Percentiles rank a stretch among this genome's conserved stretches.
Evolutionary conservation across 2,888 invertebrate species (phyloP).

Genomic region (Amorpha juglandis): DNA sequence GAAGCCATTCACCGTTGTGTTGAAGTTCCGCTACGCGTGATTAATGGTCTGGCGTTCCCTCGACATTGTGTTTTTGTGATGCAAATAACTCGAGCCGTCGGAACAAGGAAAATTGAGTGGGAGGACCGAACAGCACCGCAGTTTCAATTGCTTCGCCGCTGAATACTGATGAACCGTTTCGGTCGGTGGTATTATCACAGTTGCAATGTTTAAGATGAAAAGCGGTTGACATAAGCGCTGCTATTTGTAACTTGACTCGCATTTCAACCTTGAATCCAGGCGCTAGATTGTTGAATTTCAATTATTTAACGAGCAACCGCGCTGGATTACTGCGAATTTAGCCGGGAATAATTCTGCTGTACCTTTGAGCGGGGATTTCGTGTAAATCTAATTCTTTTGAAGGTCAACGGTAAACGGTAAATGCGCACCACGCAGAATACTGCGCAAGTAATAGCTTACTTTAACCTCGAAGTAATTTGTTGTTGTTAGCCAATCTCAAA

Average conservation of each 20-base stretch:
- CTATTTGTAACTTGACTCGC: constrained; percentile 44
- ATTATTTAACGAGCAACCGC: constrained; percentile 19
- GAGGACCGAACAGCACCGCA: constrained; percentile 78
- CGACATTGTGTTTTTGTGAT: constrained; percentile 84
- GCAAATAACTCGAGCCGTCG: constrained; percentile 83
- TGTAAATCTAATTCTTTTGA: constrained; percentile 15
- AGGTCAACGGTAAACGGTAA: not conserved
- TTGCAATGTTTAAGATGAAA: constrained; percentile 61
- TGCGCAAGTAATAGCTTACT: too few species aligned
- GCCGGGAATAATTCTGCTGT: not conserved
- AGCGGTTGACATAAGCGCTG: constrained; percentile 50
- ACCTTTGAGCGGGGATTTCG: constrained; percentile 10
- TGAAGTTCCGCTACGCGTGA: constrained; percentile 77
- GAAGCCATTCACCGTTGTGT: constrained; percentile 74
- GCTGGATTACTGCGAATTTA: constrained; percentile 8
- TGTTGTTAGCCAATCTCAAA: too few species aligned
- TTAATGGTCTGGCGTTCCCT: constrained; percentile 80
- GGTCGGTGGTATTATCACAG: constrained; percentile 69
- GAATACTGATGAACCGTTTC: constrained; percentile 81
- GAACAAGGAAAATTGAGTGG: constrained; percentile 82
- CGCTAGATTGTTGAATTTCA: constrained; percentile 23
- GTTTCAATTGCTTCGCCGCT: constrained; percentile 81
- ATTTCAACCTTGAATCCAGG: constrained; percentile 35
- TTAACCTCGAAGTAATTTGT: not conserved
- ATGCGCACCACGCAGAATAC: not conserved